Conservation (phyloP, 1,140 invertebrate genomes). For the Sminthurides bifidus region DNA sequence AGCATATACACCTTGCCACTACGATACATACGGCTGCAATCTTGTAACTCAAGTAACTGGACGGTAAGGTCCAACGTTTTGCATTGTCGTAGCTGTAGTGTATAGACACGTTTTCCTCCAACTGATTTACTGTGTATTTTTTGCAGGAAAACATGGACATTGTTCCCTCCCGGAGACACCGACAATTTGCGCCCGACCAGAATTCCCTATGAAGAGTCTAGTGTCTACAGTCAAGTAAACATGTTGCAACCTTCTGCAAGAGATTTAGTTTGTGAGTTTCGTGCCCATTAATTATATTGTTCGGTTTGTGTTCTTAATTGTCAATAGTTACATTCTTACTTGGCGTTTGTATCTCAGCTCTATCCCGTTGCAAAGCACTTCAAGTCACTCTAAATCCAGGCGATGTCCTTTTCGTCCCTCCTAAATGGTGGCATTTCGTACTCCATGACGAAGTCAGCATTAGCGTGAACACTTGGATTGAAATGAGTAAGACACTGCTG, state of each 20-base stretch:
- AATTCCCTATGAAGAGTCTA: constrained; percentile 93
- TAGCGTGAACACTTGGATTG: constrained; percentile 79
- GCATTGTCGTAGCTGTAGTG: background rate
- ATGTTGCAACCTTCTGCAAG: constrained; percentile 55
- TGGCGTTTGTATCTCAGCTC: too few relatives aligned
- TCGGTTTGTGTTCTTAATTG: too few relatives aligned
- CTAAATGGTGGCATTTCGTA: constrained; percentile 94
- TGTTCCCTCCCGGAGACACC: constrained; percentile 71
- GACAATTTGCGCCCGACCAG: constrained; percentile 60
- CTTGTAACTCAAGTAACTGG: constrained; percentile 79
- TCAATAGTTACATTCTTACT: too few relatives aligned
- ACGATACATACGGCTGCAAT: constrained; percentile 89
- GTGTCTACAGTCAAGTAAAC: constrained; percentile 77
- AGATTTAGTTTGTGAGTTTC: constrained; percentile 34
- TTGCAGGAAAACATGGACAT: constrained; percentile 75
- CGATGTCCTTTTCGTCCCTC: constrained; percentile 76
- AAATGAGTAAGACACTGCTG: constrained; percentile 48
- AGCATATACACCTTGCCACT: constrained; percentile 84
- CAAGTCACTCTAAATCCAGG: constrained; percentile 60
- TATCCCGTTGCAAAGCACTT: constrained; percentile 40
- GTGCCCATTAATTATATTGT: constrained; percentile 11
- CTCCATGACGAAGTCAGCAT: constrained; percentile 60
- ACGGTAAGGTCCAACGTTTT: constrained; percentile 48
- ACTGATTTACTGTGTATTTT: constrained; percentile 19
- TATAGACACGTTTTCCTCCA: background rate